Conservation (phyloP, 1,140 invertebrate species). For the Dendroctonus valens region DNA sequence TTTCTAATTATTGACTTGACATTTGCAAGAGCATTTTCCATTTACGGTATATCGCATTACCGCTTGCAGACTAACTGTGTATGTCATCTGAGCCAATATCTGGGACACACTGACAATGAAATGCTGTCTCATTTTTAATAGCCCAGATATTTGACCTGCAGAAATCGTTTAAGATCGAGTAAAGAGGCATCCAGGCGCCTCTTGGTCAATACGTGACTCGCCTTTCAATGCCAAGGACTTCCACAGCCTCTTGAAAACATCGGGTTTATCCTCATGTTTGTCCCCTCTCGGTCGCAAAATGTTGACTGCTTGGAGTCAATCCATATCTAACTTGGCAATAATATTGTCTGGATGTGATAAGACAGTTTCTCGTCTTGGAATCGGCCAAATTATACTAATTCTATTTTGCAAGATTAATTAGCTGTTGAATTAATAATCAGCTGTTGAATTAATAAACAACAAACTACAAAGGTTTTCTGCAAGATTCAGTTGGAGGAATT, state of each 20-base stretch:
- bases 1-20: too few species aligned
- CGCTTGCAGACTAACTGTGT: too few species aligned
- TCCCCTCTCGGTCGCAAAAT: neutral
- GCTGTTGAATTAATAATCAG: too few species aligned
- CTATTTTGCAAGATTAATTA: too few species aligned
- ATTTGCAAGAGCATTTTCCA: too few species aligned
- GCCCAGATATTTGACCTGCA: constrained; percentile 25
- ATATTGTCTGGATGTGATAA: too few species aligned
- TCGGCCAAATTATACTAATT: too few species aligned
- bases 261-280: constrained; percentile 3
- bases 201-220: constrained; percentile 32
- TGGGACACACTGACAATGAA: neutral
- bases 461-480: too few species aligned
- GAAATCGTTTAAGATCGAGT: constrained; percentile 25
- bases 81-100: neutral
- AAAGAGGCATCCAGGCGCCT: constrained; percentile 26
- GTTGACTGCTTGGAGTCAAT: neutral
- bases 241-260: constrained; percentile 4
- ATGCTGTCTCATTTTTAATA: constrained; percentile 21
- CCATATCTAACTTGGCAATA: neutral
- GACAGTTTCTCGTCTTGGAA: too few species aligned
- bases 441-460: too few species aligned
- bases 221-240: constrained; percentile 27
- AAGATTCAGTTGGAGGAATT: too few species aligned
- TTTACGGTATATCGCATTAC: too few species aligned